phyloP scores from a whole-genome alignment of 2,797 vertebrate species.

The Helarctos malayanus region DNA sequence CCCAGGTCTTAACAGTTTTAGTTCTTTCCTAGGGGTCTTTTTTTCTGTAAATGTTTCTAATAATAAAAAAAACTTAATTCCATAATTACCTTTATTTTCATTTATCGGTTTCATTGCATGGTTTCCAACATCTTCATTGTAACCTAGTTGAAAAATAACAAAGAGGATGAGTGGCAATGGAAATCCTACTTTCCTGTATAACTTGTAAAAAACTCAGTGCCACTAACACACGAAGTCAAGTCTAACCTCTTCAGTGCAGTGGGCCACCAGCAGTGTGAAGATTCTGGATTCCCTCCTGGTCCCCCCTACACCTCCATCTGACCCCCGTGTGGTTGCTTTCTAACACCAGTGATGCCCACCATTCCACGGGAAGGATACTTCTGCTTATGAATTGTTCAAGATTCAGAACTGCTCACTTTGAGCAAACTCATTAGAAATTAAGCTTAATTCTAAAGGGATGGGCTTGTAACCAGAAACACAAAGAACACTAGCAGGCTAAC shows the following conservation, averaged over 20 bases:
- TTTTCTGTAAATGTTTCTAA: slow-evolving; percentile 1
- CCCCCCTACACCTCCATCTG: neutral
- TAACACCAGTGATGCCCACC: neutral
- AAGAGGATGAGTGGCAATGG: neutral
- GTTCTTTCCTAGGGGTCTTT: neutral
- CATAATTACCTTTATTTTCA: slow-evolving; percentile 89
- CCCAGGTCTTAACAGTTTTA: neutral
- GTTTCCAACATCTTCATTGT: slow-evolving; percentile 88
- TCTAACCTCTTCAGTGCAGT: neutral
- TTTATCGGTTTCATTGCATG: slow-evolving; percentile 87
- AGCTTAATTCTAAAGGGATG: neutral
- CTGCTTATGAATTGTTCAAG: neutral
- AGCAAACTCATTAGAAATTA: slow-evolving; percentile 11
- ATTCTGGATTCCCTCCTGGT: neutral
- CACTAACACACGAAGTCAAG: neutral
- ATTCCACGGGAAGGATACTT: neutral
- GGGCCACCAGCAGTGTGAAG: neutral
- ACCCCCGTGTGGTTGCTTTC: neutral
- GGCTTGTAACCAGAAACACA: neutral
- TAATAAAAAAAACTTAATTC: neutral
- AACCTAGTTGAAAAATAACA: slow-evolving; percentile 85
- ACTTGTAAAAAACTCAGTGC: neutral
- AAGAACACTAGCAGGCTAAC: neutral
- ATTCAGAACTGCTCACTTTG: neutral
- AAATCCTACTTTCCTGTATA: slow-evolving; percentile 24